A percentile compares a stretch with the other conserved stretches of the same genome.
Evolutionary conservation across 2,888 invertebrate genomes (phyloP).

Genomic region (Nematopogon swammerdamellus): DNA sequence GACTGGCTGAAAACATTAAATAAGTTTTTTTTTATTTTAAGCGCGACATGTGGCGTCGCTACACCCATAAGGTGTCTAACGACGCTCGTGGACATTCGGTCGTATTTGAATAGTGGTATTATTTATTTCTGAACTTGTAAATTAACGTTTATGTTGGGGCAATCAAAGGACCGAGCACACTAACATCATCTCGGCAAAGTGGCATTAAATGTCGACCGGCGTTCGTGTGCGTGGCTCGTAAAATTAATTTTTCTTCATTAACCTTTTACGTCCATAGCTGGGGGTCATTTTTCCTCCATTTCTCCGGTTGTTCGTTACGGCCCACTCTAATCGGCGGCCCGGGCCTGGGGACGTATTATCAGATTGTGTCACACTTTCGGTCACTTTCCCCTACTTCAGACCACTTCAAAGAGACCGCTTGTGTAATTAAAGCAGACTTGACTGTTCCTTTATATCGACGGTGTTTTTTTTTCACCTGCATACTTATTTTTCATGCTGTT

Average conservation of each 20-base stretch:
- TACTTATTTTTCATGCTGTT: too few species aligned
- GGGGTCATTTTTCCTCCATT: conserved; percentile 5
- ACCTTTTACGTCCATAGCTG: conserved; percentile 5
- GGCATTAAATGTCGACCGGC: conserved; percentile 5
- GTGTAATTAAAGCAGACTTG: not conserved
- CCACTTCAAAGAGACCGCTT: not conserved
- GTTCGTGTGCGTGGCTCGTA: conserved; percentile 13
- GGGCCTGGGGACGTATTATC: conserved; percentile 40
- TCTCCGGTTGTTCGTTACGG: conserved; percentile 2
- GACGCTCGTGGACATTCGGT: too few species aligned
- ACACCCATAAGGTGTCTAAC: too few species aligned
- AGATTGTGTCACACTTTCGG: conserved; percentile 47
- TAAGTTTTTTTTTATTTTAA: too few species aligned
- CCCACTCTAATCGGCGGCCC: conserved; percentile 16
- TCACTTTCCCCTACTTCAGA: conserved; percentile 11
- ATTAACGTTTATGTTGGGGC: too few species aligned
- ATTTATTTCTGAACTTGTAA: too few species aligned
- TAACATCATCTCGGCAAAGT: not conserved
- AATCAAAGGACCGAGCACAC: too few species aligned
- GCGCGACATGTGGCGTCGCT: too few species aligned
- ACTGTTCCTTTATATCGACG: too few species aligned
- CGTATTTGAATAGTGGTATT: too few species aligned
- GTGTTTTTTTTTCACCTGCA: too few species aligned
- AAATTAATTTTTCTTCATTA: conserved; percentile 16
- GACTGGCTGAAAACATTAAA: too few species aligned